These are phyloP conservation scores for Papilio protenor DNA, from an alignment of 2,888 invertebrate genomes.

Conservation along the genomic window DNA sequence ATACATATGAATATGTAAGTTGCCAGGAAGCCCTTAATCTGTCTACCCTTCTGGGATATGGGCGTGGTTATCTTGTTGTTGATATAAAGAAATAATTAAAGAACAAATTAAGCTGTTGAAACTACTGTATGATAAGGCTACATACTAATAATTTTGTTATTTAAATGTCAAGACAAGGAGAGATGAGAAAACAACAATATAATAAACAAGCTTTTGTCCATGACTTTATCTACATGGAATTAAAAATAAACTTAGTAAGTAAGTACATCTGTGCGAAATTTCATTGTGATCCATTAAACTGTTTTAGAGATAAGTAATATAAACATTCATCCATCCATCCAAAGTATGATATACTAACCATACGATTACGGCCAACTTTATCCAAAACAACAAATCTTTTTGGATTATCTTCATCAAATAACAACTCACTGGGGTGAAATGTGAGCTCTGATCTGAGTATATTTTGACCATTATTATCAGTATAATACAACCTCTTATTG, in stretches of 20 bases:
- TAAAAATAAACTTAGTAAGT: too few species aligned
- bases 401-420: slow-evolving; percentile 89
- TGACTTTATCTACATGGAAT: too few species aligned
- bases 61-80: not conserved
- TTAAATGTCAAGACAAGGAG: not conserved
- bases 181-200: not conserved
- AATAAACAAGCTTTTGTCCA: too few species aligned
- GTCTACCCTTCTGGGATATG: not conserved
- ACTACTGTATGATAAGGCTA: not conserved
- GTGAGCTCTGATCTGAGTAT: slow-evolving; percentile 86
- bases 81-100: not conserved
- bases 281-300: too few species aligned
- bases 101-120: not conserved
- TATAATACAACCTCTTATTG: slow-evolving; percentile 90
- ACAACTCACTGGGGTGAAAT: slow-evolving; percentile 91
- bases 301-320: too few species aligned
- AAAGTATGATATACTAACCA: slow-evolving; percentile 52
- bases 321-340: too few species aligned
- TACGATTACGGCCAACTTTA: slow-evolving; percentile 86
- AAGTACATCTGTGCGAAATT: too few species aligned
- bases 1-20: not conserved
- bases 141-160: too few species aligned
- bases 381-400: slow-evolving; percentile 90
- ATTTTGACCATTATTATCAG: slow-evolving; percentile 88
- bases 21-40: not conserved